phyloP scores from a whole-genome alignment of 2,113 vertebrate genomes.

The Isichthys henryi region DNA sequence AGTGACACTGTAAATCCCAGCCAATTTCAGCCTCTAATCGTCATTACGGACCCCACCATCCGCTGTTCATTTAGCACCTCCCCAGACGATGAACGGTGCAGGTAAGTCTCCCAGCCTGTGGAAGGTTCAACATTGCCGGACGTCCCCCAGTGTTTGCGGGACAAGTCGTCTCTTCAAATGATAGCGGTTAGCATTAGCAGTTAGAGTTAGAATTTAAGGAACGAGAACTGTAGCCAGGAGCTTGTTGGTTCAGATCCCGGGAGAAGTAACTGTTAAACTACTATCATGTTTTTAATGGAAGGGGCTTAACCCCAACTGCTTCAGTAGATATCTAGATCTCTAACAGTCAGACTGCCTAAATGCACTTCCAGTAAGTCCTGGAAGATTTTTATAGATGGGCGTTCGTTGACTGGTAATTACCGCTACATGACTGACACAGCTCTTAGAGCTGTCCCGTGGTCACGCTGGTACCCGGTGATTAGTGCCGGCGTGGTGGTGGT shows the following conservation, averaged over 20 bases:
- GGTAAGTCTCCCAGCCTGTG: slow-evolving; percentile 53
- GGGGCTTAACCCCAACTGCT: slow-evolving; percentile 28
- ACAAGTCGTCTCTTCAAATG: background rate
- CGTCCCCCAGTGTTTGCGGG: background rate
- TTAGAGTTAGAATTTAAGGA: background rate
- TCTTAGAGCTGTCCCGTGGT: slow-evolving; percentile 63
- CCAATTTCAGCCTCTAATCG: slow-evolving; percentile 99
- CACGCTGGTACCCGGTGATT: slow-evolving; percentile 53
- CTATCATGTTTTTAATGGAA: slow-evolving; percentile 41
- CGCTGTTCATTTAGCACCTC: slow-evolving; percentile 80
- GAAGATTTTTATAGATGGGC: slow-evolving; percentile 37
- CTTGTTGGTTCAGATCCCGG: background rate
- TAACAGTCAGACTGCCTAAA: background rate
- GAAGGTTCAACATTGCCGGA: slow-evolving; percentile 41
- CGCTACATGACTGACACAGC: slow-evolving; percentile 65
- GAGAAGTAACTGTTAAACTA: background rate
- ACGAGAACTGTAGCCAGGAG: background rate
- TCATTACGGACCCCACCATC: slow-evolving; percentile 98
- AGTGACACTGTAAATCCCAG: slow-evolving; percentile 99
- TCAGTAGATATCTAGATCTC: background rate
- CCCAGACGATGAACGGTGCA: slow-evolving; percentile 77
- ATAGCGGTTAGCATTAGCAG: background rate
- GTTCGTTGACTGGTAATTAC: slow-evolving; percentile 71
- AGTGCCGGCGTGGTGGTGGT: slow-evolving; percentile 57
- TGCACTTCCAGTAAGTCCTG: slow-evolving; percentile 28